Evolutionary conservation across 2,888 invertebrate genomes (phyloP).

Genomic region (Cyclophora albipunctata): DNA sequence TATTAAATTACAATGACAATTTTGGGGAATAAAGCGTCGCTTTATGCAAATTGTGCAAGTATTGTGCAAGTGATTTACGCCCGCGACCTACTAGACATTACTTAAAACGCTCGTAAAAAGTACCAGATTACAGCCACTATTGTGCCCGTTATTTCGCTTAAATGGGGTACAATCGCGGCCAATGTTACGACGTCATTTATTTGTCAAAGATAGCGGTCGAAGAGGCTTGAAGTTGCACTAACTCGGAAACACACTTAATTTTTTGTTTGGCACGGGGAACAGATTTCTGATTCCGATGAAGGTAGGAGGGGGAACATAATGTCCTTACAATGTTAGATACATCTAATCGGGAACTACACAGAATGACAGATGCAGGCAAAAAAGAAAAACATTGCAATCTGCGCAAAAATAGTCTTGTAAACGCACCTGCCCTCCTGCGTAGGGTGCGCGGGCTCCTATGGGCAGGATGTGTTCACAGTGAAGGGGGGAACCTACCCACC

Average conservation of each 20-base stretch:
- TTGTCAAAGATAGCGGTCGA: neutral
- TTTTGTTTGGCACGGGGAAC: neutral
- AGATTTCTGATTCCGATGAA: neutral
- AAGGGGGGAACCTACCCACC: no score
- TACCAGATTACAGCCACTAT: slow-evolving; percentile 40
- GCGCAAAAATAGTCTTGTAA: no score
- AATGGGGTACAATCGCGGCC: slow-evolving; percentile 39
- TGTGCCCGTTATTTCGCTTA: slow-evolving; percentile 42
- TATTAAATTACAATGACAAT: slow-evolving; percentile 52
- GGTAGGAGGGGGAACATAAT: neutral
- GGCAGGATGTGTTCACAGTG: no score
- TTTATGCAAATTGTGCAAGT: slow-evolving; percentile 51
- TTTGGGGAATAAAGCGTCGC: slow-evolving; percentile 33
- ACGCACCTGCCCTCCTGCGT: no score
- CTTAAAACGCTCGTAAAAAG: slow-evolving; percentile 52
- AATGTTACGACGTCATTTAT: slow-evolving; percentile 23
- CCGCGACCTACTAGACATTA: slow-evolving; percentile 35
- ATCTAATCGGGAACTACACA: neutral
- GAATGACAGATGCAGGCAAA: neutral
- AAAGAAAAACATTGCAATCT: no score
- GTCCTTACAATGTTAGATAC: neutral
- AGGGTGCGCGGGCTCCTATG: no score
- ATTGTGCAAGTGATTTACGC: slow-evolving; percentile 46
- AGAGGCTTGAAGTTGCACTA: neutral
- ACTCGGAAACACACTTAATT: neutral